Conservation (phyloP, 2,113 vertebrate genomes). For the Clinocottus analis region DNA sequence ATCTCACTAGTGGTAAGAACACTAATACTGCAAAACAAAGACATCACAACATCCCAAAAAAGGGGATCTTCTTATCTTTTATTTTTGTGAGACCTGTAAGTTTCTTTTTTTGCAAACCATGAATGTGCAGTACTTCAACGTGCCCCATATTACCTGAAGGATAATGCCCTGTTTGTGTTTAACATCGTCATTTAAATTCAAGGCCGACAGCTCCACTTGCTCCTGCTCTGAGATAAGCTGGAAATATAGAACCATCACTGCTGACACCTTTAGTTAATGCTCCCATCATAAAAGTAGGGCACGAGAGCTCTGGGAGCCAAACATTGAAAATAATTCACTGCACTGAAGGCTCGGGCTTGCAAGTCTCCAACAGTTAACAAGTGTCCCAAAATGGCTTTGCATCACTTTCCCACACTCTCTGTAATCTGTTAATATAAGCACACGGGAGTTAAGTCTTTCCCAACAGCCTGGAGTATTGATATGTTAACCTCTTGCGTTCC, state of each 20-base stretch:
- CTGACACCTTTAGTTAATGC: constrained; percentile 66
- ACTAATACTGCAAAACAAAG: neutral
- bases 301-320: constrained; percentile 62
- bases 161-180: constrained; percentile 34
- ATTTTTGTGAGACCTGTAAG: neutral
- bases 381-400: constrained; percentile 60
- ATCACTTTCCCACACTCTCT: constrained; percentile 45
- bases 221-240: constrained; percentile 46
- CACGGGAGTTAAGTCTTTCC: constrained; percentile 18
- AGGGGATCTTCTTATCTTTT: neutral
- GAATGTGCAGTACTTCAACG: neutral
- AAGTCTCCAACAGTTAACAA: constrained; percentile 41
- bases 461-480: constrained; percentile 22
- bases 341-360: constrained; percentile 51
- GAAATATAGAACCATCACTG: constrained; percentile 54
- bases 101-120: constrained; percentile 2
- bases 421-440: constrained; percentile 43
- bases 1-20: neutral
- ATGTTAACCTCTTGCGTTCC: constrained; percentile 15
- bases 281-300: constrained; percentile 66
- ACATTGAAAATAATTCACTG: constrained; percentile 68
- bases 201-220: constrained; percentile 3
- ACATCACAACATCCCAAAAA: neutral
- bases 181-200: constrained; percentile 49
- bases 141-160: neutral